phyloP scores from a whole-genome alignment of 2,888 invertebrate genomes.

The Drosophila leonis region DNA sequence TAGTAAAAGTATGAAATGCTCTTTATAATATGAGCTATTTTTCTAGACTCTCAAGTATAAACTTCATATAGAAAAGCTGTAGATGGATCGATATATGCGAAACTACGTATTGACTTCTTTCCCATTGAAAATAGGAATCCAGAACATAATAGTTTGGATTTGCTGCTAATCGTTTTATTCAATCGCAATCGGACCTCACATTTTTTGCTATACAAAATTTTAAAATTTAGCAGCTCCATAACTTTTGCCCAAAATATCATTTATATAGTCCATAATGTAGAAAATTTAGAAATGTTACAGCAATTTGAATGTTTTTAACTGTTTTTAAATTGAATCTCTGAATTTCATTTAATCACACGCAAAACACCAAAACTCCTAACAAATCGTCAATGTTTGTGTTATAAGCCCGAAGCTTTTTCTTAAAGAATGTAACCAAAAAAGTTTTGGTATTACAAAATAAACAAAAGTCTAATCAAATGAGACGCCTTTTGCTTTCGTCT shows the following conservation, averaged over 20 bases:
- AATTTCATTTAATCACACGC: no score
- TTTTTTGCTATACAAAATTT: no score
- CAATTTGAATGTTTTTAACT: not conserved
- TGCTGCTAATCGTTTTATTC: no score
- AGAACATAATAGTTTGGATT: no score
- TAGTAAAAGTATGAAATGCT: not conserved
- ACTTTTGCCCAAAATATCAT: not conserved
- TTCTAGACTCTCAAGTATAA: not conserved
- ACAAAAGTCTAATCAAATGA: slow-evolving; percentile 5
- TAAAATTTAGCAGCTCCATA: no score
- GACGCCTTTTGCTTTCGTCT: slow-evolving; percentile 3
- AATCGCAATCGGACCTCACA: no score
- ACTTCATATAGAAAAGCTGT: not conserved
- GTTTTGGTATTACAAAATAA: not conserved
- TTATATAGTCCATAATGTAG: no score
- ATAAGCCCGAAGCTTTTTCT: not conserved
- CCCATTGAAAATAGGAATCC: no score
- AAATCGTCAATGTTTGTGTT: no score
- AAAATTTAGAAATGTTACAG: not conserved
- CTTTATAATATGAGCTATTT: not conserved
- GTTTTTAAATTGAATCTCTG: no score
- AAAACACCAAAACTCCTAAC: no score
- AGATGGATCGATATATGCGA: not conserved
- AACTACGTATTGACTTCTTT: not conserved
- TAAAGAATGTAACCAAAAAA: not conserved